Evolutionary conservation across 2,797 vertebrate genomes (phyloP), one percentile per base, ranked within the genome.

Genomic region (Gymnodraco acuticeps): DNA sequence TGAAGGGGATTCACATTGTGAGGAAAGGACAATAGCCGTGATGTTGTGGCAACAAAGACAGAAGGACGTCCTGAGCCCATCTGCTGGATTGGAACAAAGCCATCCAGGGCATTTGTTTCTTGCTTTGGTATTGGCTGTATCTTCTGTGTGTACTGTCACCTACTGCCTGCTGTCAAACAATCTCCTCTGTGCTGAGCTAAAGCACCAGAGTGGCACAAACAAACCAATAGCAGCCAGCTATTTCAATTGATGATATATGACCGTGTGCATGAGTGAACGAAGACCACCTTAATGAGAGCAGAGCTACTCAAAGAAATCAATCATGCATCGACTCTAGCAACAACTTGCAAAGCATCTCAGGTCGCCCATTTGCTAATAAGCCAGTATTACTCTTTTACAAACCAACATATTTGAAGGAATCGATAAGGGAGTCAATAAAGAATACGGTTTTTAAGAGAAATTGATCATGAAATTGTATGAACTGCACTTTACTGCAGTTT

Each of bases 21-120:
- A 66, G 23, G 20, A 80, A 76, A 80, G 59, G 73, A 84, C 51
- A 82, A 66, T 43, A 38, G 75, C 42, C 20, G 48, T 43, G 60
- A 84, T 75, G 70, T 62, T 82, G 76, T 80, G 68, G 73, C 20
- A 78, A 83, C 76, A 78, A 70, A 70, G 47, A 65, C 31, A 31
- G 69, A 45, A 10, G 42, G 50, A 78, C 27, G 51, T 81, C 80
- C 76, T 27, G n/a, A 47, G 63, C 61, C 62, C 61, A 64, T 67
- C 62, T 67, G 73, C 17, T 64, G 62, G 62, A 41, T 12, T 31
- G 55, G 10, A 75, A 52, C 33, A 4, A 60, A 73, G 64, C 53
- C 64, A 73, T 53, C 70, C 54, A 60, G 12, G 58, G 56, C 19
- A 31, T 59, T 53, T 19, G 54, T 61, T 27, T 6, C 41, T 63